Base-by-base conservation (phyloP, 2,113 vertebrate species). In the Pangasianodon hypophthalmus region DNA sequence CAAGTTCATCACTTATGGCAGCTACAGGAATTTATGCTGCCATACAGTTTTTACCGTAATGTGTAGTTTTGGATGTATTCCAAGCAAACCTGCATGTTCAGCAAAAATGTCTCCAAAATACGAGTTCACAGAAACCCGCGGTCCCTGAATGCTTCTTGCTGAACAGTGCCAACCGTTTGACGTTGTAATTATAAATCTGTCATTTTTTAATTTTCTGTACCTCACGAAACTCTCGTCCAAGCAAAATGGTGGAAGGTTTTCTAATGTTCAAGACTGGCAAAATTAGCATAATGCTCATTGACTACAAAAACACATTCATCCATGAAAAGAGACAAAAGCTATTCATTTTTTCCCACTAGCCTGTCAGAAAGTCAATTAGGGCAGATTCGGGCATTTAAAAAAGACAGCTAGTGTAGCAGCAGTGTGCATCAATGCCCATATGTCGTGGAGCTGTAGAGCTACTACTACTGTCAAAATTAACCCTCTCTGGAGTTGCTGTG, bases 171-270 rank as follows among this genome's bases (percentile, higher is more conserved):
- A 90, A 93, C 91, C 84, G 50, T 89, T 77, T 88, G 91, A 93
- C 92, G 90, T 92, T 94, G 93, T 94, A 95, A 96, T 96, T 96
- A 96, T 92, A 93, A 95, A 95, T 94, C 91, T 94, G 95, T 95
- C 94, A 95, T 94, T 93, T 94, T 93, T 94, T 83, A 62, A 79
- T 54, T 56, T 88, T 73, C 77, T 54, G 84, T 89, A 85, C 86
- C 19, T 73, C 64, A 83, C 56, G 83, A 60, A 80, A 60, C n/a
- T 52, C 77, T 67, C 77, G 69, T 54, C 84, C n/a, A 46, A 81
- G 26, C 58, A 54, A 89, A 87, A 37, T 81, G 62, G 37, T 77
- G 71, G 58, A 67, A 26, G 5, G 37, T 71, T 84, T 85, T 69
- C 71, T 80, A n/a, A 54, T 54, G 29, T 64, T 79, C 41, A 69